Evolutionary conservation across 2,888 invertebrate genomes (phyloP), one percentile per base, ranked within the genome.

Genomic region (Euplagia quadripunctaria): DNA sequence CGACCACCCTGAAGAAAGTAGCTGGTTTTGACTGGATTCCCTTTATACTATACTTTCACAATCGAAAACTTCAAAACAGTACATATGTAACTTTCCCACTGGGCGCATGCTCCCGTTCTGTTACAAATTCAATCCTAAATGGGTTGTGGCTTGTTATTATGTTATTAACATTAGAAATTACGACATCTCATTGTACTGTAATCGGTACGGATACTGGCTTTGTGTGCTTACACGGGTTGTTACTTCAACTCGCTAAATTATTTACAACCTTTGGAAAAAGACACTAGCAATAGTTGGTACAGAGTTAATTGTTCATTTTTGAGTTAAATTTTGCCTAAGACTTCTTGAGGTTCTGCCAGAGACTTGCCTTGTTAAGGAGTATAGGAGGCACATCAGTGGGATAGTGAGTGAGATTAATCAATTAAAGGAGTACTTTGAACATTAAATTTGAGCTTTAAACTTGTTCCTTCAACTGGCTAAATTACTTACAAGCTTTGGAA

Each of bases 101-200:
- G 17, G 31, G 64, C 46, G 58, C 65, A 41, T 82, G 87, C 87
- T 87, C 89, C 84, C 84, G 83, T 86, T 87, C 86, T 85, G 84
- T 87, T 85, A 86, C 83, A 85, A 82, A 86, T 88, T 83, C 84
- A 84, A 82, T 86, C 90, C 89, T 79, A 89, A 91, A 89, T 86
- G 84, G 89, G 88, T 81, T 75, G 81, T 72, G 64, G 83, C 89
- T 91, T 82, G 91, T 92, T 93, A 93, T 92, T 90, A 93, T 93
- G 92, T 93, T 93, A 94, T 93, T 93, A 94, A 91, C 90, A 91
- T 93, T 89, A 91, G 89, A 87, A 92, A 91, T 94, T 94, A 92
- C 94, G 91, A 92, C 92, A 92, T 92, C 88, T 90, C 87, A 92
- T 93, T 94, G 93, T 92, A 85, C 87, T 89, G 85, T 88, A 90